Percentiles rank a stretch among this genome's conserved stretches.
Conservation (phyloP, 2,113 vertebrate genomes). For the Zingel zingel region DNA sequence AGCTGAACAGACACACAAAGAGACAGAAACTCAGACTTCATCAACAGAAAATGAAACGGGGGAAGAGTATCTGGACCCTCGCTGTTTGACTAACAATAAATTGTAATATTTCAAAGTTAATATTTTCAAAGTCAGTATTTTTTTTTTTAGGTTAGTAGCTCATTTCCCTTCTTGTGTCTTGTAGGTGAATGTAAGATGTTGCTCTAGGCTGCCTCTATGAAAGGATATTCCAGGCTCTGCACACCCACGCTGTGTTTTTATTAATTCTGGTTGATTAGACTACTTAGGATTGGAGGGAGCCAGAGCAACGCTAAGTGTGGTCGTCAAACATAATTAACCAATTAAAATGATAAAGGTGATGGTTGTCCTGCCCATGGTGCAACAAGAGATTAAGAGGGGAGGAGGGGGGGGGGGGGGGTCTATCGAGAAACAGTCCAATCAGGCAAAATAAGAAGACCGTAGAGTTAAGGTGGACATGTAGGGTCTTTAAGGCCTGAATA, state of each 20-base stretch:
- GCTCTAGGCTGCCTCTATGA: neutral
- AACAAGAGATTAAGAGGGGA: neutral
- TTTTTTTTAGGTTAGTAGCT: neutral
- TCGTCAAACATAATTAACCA: neutral
- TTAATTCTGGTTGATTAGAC: neutral
- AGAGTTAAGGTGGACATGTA: neutral
- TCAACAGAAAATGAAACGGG: neutral
- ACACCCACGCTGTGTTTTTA: neutral
- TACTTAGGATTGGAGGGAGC: neutral
- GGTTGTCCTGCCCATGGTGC: neutral
- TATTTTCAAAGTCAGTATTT: neutral
- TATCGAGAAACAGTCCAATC: neutral
- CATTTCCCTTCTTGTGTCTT: neutral
- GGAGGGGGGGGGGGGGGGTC: neutral
- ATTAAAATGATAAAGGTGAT: neutral
- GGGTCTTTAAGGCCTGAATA: neutral
- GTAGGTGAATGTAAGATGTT: neutral
- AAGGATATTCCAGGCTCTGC: neutral
- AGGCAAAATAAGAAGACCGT: neutral
- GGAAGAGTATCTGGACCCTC: too few species aligned
- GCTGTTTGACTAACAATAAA: neutral
- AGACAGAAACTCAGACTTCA: neutral
- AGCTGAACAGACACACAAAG: neutral
- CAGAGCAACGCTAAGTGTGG: neutral
- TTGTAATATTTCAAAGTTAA: neutral